phyloP scores from a whole-genome alignment of 1,140 invertebrate species.

The Anthonomus grandis region DNA sequence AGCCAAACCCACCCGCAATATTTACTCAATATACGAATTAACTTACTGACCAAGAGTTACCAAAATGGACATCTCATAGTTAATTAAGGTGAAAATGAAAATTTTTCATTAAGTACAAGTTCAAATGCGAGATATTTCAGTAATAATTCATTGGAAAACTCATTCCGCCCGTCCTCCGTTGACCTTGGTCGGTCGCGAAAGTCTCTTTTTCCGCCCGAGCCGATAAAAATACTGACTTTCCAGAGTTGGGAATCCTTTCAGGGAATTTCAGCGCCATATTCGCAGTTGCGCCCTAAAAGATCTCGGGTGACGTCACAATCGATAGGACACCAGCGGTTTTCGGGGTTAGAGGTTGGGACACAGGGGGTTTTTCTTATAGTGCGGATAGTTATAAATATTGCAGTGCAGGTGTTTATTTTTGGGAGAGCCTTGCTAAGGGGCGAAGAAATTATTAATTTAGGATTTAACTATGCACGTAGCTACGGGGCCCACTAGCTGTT shows the following conservation, averaged over 20 bases:
- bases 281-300: conserved; percentile 38
- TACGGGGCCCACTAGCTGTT: no score
- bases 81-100: no score
- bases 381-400: no score
- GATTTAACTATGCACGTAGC: no score
- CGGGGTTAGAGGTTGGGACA: no score
- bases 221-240: conserved; percentile 29
- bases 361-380: no score
- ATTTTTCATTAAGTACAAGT: background rate
- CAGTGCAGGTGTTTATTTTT: no score
- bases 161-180: conserved; percentile 20
- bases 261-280: conserved; percentile 42
- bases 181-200: conserved; percentile 18
- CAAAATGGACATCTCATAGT: no score
- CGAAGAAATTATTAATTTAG: no score
- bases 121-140: background rate
- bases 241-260: no score
- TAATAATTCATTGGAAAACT: conserved; percentile 21
- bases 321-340: conserved; percentile 35
- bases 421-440: no score
- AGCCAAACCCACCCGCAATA: conserved; percentile 38
- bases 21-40: background rate
- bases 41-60: no score
- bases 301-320: conserved; percentile 42
- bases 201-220: conserved; percentile 23